Conservation (phyloP, 2,888 invertebrate species). For the Drosophila rellima region DNA sequence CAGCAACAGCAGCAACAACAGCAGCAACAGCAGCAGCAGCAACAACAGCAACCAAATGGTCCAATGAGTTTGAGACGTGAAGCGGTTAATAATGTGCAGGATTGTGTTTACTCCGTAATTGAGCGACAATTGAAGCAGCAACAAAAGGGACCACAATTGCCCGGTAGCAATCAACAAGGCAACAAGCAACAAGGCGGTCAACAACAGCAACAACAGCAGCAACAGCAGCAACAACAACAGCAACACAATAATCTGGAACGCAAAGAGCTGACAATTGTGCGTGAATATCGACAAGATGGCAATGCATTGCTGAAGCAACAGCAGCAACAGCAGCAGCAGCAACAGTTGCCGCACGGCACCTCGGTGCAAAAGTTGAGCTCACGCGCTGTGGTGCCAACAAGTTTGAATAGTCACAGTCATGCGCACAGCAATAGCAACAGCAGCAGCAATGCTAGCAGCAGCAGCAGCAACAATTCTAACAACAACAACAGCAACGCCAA, state of each 20-base stretch:
- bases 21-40: slow-evolving; percentile 20
- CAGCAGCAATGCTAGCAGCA: slow-evolving; percentile 16
- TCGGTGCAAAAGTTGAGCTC: slow-evolving; percentile 59
- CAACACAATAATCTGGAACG: slow-evolving; percentile 66
- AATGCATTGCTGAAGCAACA: slow-evolving; percentile 77
- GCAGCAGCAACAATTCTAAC: neutral
- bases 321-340: slow-evolving; percentile 60
- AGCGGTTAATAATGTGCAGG: slow-evolving; percentile 89
- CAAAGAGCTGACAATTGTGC: slow-evolving; percentile 85
- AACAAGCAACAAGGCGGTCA: slow-evolving; percentile 26
- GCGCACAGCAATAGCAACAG: slow-evolving; percentile 30
- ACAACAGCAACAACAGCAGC: slow-evolving; percentile 33
- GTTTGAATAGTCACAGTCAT: slow-evolving; percentile 20
- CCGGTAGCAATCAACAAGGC: slow-evolving; percentile 46
- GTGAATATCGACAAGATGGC: slow-evolving; percentile 85
- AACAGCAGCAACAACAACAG: slow-evolving; percentile 55
- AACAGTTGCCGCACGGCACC: slow-evolving; percentile 68
- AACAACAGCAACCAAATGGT: slow-evolving; percentile 45
- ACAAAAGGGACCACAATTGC: slow-evolving; percentile 86
- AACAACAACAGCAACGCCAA: slow-evolving; percentile 30
- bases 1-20: slow-evolving; percentile 19
- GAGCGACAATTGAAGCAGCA: slow-evolving; percentile 91
- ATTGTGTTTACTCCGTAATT: slow-evolving; percentile 93
- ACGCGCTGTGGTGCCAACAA: slow-evolving; percentile 22
- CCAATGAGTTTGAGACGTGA: slow-evolving; percentile 77